Conservation (phyloP, 2,797 vertebrate species). For the Tragelaphus oryx region DNA sequence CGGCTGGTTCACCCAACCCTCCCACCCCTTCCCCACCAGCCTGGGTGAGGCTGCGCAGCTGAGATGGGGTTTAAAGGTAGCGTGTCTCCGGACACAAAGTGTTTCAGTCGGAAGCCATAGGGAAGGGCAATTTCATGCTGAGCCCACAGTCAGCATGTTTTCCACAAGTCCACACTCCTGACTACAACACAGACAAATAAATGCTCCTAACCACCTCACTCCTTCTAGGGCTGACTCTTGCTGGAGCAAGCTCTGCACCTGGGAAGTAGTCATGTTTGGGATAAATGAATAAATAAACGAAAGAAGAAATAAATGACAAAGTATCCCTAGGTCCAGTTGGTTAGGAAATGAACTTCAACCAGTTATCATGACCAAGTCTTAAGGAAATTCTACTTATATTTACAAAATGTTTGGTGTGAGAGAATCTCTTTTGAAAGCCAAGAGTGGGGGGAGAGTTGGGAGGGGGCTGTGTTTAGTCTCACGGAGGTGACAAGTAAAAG, state of each 20-base stretch:
- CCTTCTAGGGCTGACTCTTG: neutral
- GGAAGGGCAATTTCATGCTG: neutral
- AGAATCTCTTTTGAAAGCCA: neutral
- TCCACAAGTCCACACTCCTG: neutral
- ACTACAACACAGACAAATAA: too few relatives aligned
- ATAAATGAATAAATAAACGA: neutral
- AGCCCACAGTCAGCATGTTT: neutral
- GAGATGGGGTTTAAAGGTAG: neutral
- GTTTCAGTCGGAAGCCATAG: neutral
- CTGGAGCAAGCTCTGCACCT: neutral
- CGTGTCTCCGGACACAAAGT: neutral
- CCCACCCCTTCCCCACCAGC: too few relatives aligned
- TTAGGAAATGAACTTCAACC: neutral
- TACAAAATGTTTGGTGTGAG: neutral
- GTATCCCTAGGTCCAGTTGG: neutral
- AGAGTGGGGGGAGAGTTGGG: fast-evolving
- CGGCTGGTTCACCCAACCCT: too few relatives aligned
- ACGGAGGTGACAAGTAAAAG: neutral
- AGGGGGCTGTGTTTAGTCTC: neutral
- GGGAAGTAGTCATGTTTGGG: neutral
- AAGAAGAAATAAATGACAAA: neutral
- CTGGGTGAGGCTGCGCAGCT: too few relatives aligned
- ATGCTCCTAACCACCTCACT: neutral
- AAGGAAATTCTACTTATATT: neutral
- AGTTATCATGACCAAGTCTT: neutral